Evolutionary conservation across 2,888 invertebrate genomes (phyloP), one percentile per base, ranked within the genome.

Genomic region (Lepas anatifera): DNA sequence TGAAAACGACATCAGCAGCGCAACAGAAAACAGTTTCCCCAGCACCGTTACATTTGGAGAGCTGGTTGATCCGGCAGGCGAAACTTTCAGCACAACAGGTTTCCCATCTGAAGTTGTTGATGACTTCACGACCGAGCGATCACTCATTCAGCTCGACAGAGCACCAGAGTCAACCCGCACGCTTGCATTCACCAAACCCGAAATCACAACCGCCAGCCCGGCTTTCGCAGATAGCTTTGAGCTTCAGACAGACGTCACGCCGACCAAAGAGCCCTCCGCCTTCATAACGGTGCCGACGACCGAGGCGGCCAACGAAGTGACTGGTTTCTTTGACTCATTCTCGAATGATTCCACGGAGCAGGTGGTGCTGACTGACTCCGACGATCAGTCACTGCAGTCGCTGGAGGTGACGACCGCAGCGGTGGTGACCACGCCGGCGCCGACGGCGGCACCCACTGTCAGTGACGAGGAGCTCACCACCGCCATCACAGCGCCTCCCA

Each of bases 401-500:
- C 58, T 58, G 18, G 58, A 58, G 32, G 10, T 16, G 10, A 27
- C 22, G 6, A n/a, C 11, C 16, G 16, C 7, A 2, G 50, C 32
- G 16, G 48, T 10, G 25, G 25, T 6, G 48, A 48, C 48, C 25
- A 48, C 58, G 18, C 32, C 22, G 58, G 7, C 58, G 22, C 18
- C 35, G 35, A 35, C 18, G 32, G 35, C 58, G 18, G 58, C 18
- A 35, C 22, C 58, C 7, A 6, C 35, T 2, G 32, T 58, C 22
- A 3, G 22, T 35, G 58, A 58, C 58, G 22, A 32, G 7, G 58
- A 58, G 22, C 35, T 58, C 58, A 58, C 58, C 35, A 58, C 58
- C 22, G 58, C 58, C 22, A 58, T 58, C 58, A 58, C 58, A 22
- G 58, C 58, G 35, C 58, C 58, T 32, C 58, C 58, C 22, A 58